Base-by-base conservation (phyloP, 2,113 vertebrate species). In the Ceratotherium simum region DNA sequence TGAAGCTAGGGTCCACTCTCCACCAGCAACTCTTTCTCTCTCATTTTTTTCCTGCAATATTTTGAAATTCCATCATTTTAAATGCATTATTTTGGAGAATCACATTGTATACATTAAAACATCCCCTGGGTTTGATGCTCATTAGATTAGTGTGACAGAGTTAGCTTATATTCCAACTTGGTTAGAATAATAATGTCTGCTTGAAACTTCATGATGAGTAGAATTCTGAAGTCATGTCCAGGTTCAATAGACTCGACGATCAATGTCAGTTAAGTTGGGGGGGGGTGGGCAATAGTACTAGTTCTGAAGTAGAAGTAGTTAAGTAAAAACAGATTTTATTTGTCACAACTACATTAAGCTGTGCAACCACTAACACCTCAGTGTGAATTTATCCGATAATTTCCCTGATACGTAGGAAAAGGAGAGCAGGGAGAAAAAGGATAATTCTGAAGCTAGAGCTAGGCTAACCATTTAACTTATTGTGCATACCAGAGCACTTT, bases 1-100 rank as follows among this genome's bases (percentile, higher is more conserved):
- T 0, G 2, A 12, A 58, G 54, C 18, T 18, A 31, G 20, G 7
- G 1, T 6, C 8, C 29, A 80, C 4, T 48, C 2, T 11, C 51
- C 64, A 86, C 14, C 12, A 54, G 10, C 12, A 51, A 46, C 33
- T 64, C 64, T 70, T 69, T 60, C 7, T 72, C 16, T 36, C 13
- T 10, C 48, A 42, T 42, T 36, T 76, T 90, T 65, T 25, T 17
- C 13, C 0, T 1, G 13, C 21, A 29, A 17, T 51, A 51, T 29
- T 69, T 56, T 80, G 18, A 64, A 84, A 73, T 27, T 25, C 42
- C 12, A 67, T 42, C 39, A 69, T 51, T 91, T 64, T 58, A 95
- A 85, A 69, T 75, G 27, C 2, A 62, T 91, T 60, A 25, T 27
- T 73, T 79, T 90, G 33, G 18, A 56, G 6, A 42, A 56, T 87